phyloP scores from a whole-genome alignment of 2,888 invertebrate genomes.

The Epistrophe eligans region DNA sequence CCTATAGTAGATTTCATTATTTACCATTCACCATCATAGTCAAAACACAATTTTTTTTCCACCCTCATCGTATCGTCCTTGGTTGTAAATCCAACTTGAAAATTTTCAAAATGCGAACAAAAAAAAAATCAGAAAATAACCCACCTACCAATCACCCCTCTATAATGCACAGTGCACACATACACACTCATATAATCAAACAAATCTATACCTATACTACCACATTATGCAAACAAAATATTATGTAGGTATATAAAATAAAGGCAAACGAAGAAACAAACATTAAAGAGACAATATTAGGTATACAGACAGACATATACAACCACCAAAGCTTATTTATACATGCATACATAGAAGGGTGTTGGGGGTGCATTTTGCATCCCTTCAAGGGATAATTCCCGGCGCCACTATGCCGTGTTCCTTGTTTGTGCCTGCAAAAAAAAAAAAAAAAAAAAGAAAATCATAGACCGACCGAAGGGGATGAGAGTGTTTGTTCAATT shows the following conservation, averaged over 20 bases:
- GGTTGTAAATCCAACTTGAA: conserved; percentile 62
- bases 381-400: conserved; percentile 66
- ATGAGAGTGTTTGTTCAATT: conserved; percentile 24
- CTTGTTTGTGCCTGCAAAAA: conserved; percentile 47
- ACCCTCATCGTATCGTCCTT: conserved; percentile 64
- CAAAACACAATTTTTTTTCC: conserved; percentile 31
- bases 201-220: background rate
- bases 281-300: conserved; percentile 20
- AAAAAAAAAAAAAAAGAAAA: conserved; percentile 17
- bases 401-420: conserved; percentile 65
- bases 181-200: conserved; percentile 4
- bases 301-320: background rate
- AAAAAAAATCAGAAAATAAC: conserved; percentile 15
- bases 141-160: conserved; percentile 37
- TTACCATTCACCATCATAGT: conserved; percentile 33
- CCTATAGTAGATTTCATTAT: conserved; percentile 34
- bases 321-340: background rate
- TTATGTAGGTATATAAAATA: conserved; percentile 11
- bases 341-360: background rate
- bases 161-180: conserved; percentile 4
- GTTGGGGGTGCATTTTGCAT: conserved; percentile 69
- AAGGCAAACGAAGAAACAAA: conserved; percentile 32
- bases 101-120: conserved; percentile 27
- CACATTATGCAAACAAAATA: conserved; percentile 33
- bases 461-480: conserved; percentile 12